Evolutionary conservation across 2,113 vertebrate genomes (phyloP), one percentile per base, ranked within the genome.

Genomic region (Laticauda colubrina): DNA sequence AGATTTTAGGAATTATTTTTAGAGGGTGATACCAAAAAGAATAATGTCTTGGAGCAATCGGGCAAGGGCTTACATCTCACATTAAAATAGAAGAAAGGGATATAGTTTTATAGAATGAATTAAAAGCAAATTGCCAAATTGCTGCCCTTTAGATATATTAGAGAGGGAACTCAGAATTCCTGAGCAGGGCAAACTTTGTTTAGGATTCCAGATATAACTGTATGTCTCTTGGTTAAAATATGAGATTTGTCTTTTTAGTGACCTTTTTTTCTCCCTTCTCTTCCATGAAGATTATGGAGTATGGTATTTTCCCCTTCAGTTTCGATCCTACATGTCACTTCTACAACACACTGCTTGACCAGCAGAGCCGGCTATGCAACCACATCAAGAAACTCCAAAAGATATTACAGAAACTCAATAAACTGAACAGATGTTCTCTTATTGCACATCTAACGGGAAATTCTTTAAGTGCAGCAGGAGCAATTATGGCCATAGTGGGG

Each of bases 401-500:
- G 55, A 96, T 75, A 1, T 97, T 96, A 61, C 92, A 18, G 0
- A 96, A 97, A 75, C 97, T 98, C 0, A 96, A 81, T 94, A 97
- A 96, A 26, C 95, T 97, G 9, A 96, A 96, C 91, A 93, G 51
- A n/a, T 95, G 96, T 75, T 97, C 97, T 10, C 56, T 97, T 91
- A 95, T 96, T 8, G 97, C 97, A 87, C 95, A 96, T 0, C 89
- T 98, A 91, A 88, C 97, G 0, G 98, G 98, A 54, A 97, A 96
- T 94, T 96, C 97, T 1, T 94, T 98, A 95, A 98, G 97, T 0
- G 97, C 97, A 0, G 95, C 96, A 0, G 98, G 98, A 45, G 97
- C 97, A 0, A 90, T 96, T 48, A 95, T 96, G 0, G 97, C 98
- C 96, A 97, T 98, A 4, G 97, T 98, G 93, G 98, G 98, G 10